phyloP scores from a whole-genome alignment of 1,140 invertebrate genomes.

The Atopsyche davidsoni region DNA sequence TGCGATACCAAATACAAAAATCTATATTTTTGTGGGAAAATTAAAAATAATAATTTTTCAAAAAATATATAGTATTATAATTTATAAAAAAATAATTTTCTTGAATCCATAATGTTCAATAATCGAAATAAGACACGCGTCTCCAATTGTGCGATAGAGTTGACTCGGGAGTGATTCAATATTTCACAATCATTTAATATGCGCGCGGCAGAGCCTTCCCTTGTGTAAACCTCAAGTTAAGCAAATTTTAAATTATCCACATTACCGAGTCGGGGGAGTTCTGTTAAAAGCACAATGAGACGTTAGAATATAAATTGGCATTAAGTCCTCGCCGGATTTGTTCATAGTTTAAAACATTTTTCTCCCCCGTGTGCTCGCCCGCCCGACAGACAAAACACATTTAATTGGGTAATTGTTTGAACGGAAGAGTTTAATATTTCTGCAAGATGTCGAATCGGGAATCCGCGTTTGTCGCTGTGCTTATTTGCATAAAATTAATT shows the following conservation, averaged over 20 bases:
- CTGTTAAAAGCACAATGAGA: constrained; percentile 18
- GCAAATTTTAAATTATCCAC: constrained; percentile 24
- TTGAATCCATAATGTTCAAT: neutral
- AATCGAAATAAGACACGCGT: no score
- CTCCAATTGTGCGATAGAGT: no score
- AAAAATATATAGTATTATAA: neutral
- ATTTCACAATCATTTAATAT: constrained; percentile 26
- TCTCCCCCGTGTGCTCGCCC: neutral
- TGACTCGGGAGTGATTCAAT: constrained; percentile 18
- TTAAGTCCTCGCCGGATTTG: constrained; percentile 12
- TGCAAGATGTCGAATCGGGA: no score
- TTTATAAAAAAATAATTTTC: neutral
- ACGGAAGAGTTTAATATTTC: neutral
- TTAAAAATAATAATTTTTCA: neutral
- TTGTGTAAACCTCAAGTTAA: constrained; percentile 15
- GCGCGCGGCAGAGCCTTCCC: constrained; percentile 18
- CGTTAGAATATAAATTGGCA: constrained; percentile 20
- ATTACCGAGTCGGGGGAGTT: constrained; percentile 17
- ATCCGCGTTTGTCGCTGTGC: no score
- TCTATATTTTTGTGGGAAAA: neutral
- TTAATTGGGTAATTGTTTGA: constrained; percentile 3
- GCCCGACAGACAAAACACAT: neutral
- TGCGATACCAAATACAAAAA: neutral
- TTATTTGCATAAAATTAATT: no score
- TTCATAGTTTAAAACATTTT: no score